These are phyloP conservation scores for Hozukius guyotensis DNA, from an alignment of 2,797 vertebrate genomes.

Conservation along the genomic window DNA sequence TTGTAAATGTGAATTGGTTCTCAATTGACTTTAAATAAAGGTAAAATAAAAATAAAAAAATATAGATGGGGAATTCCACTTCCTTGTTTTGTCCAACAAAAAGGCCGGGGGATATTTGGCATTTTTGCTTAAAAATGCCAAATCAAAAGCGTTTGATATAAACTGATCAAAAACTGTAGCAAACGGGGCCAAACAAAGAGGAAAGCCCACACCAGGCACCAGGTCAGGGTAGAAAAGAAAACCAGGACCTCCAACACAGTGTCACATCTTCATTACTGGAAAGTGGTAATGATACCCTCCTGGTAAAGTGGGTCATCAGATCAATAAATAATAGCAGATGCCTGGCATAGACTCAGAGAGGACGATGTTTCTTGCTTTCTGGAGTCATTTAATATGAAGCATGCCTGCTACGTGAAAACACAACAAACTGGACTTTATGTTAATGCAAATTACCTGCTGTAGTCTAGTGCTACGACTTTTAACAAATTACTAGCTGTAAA, in stretches of 20 bases:
- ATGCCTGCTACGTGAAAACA: background rate
- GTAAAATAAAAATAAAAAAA: too few species aligned
- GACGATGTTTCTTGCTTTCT: conserved; percentile 17
- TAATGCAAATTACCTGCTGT: background rate
- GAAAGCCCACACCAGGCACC: background rate
- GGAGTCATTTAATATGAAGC: background rate
- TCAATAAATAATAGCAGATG: conserved; percentile 69
- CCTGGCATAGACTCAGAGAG: conserved; percentile 13
- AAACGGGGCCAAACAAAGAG: background rate
- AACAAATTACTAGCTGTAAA: too few species aligned
- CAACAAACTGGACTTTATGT: background rate
- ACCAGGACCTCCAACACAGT: background rate
- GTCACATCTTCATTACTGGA: conserved; percentile 55
- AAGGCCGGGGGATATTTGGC: background rate
- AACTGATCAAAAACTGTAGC: background rate
- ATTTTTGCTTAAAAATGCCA: background rate
- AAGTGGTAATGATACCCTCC: conserved; percentile 50
- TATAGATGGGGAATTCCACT: background rate
- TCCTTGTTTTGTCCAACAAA: background rate
- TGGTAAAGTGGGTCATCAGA: conserved; percentile 52
- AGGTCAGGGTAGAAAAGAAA: background rate
- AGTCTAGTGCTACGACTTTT: too few species aligned
- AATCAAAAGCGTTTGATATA: background rate
- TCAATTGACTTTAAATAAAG: too few species aligned
- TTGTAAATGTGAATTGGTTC: too few species aligned